phyloP scores from a whole-genome alignment of 2,113 vertebrate species.

The Macrotis lagotis region DNA sequence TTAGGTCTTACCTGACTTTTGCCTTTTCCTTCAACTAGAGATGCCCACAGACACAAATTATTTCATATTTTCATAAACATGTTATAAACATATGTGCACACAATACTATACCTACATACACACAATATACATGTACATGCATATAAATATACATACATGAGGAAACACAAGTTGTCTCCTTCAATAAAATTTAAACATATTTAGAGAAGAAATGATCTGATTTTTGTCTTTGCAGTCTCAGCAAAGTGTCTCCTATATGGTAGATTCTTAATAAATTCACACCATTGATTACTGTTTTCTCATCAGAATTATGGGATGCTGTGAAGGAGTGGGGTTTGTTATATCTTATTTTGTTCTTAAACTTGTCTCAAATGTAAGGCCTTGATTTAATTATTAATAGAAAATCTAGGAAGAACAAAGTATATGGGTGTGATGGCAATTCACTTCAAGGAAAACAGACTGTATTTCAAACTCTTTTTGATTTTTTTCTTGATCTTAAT shows the following conservation, averaged over 20 bases:
- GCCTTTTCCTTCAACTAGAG: neutral
- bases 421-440: neutral
- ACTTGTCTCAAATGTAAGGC: neutral
- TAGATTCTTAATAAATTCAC: neutral
- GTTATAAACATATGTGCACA: neutral
- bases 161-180: neutral
- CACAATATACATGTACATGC: no score
- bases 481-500: neutral
- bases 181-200: neutral
- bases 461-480: neutral
- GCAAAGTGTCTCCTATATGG: neutral
- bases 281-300: neutral
- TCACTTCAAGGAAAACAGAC: neutral
- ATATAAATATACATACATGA: no score
- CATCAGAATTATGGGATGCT: neutral
- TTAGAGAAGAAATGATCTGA: neutral
- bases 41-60: neutral
- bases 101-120: no score
- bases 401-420: neutral
- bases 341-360: neutral
- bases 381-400: neutral
- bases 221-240: neutral
- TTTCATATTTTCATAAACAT: neutral
- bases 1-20: neutral
- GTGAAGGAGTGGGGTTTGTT: neutral